Percentiles rank a stretch among this genome's conserved stretches.
Evolutionary conservation across 2,797 vertebrate genomes (phyloP).

Genomic region (Enoplosus armatus): DNA sequence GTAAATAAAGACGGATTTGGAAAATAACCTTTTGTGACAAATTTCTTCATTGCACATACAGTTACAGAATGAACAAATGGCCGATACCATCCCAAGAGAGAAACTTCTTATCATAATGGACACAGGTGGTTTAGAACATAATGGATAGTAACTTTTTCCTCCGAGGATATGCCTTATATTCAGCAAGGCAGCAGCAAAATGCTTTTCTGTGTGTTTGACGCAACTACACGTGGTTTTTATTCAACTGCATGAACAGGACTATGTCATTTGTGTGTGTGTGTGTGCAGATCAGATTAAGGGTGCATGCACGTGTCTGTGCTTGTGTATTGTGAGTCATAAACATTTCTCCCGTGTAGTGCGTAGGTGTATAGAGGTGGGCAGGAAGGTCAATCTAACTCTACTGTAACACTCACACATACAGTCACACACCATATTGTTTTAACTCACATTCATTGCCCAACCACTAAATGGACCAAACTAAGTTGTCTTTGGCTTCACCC

Average conservation of each 20-base stretch:
- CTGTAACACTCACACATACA: slow-evolving; percentile 19
- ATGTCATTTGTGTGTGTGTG: neutral
- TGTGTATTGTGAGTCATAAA: slow-evolving; percentile 32
- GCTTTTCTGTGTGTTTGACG: neutral
- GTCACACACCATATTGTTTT: neutral
- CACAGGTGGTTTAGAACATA: neutral
- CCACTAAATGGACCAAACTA: neutral
- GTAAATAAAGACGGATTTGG: neutral
- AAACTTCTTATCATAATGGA: slow-evolving; percentile 4
- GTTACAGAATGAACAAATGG: neutral
- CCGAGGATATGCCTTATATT: too few relatives aligned
- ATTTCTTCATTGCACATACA: neutral
- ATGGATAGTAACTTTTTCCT: neutral
- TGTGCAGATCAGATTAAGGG: neutral
- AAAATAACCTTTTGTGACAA: slow-evolving; percentile 7
- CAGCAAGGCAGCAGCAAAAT: neutral
- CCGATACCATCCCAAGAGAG: neutral
- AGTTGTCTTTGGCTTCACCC: too few relatives aligned
- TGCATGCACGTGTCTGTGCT: neutral
- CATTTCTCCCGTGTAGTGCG: slow-evolving; percentile 23
- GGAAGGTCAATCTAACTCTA: slow-evolving; percentile 49
- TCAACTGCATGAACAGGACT: neutral
- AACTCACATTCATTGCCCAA: neutral
- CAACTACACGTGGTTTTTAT: neutral
- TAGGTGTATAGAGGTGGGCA: slow-evolving; percentile 40